Conservation (phyloP, 2,113 vertebrate species). For the Alectura lathami region DNA sequence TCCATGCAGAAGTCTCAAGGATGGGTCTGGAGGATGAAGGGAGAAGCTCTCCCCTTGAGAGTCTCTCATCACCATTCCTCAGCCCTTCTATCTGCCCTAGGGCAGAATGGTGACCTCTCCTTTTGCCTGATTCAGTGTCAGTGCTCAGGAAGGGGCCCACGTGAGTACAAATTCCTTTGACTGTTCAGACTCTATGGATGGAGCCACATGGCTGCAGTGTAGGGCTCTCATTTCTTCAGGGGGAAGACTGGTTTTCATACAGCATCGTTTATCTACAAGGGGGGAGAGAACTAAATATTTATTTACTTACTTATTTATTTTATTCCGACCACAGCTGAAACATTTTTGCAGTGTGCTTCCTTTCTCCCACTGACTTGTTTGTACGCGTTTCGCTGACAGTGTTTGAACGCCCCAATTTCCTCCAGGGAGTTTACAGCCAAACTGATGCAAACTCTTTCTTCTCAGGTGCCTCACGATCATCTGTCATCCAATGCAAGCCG, state of each 20-base stretch:
- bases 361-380: background rate
- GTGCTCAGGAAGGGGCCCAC: slow-evolving; percentile 32
- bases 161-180: slow-evolving; percentile 51
- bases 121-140: slow-evolving; percentile 10
- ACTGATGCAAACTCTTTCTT: slow-evolving; percentile 73
- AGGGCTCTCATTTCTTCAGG: slow-evolving; percentile 1
- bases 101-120: background rate
- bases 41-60: background rate
- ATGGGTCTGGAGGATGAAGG: background rate
- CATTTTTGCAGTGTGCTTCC: background rate
- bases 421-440: slow-evolving; percentile 56
- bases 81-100: background rate
- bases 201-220: background rate
- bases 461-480: slow-evolving; percentile 81
- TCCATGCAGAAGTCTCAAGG: background rate
- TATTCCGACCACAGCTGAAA: slow-evolving; percentile 27
- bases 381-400: slow-evolving; percentile 6
- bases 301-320: slow-evolving; percentile 11
- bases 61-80: background rate
- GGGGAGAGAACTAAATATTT: slow-evolving; percentile 37
- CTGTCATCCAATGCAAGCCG: slow-evolving; percentile 80
- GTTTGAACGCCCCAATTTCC: slow-evolving; percentile 36
- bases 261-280: background rate
- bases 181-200: background rate
- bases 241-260: background rate